Evolutionary conservation across 2,888 invertebrate genomes (phyloP), one percentile per base, ranked within the genome.

Genomic region (Pollenia griseotomentosa): DNA sequence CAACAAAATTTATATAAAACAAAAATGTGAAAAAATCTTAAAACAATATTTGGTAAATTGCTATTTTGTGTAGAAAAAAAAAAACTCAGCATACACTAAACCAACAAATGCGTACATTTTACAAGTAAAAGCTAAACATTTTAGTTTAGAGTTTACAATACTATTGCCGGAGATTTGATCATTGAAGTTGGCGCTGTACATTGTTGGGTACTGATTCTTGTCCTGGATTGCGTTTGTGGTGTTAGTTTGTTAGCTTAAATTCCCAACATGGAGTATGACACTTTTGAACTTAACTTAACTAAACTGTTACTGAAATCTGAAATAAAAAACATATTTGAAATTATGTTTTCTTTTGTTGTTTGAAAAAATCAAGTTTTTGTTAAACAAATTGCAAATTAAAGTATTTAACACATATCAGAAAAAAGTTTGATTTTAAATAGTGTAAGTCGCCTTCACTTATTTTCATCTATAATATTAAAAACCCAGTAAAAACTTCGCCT

Each of bases 31-130:
- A 51, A 51, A 61, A 46, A 19, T 40, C 16, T 16, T 74, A 3
- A 63, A 66, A 63, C 44, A 68, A 78, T 68, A 57, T 78, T 68
- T 78, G n/a, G 16, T 66, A 77, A 77, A 77, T 51, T 78, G 65
- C 44, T n/a, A 46, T 48, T 57, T 68, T 68, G 55, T 46, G n/a
- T 14, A n/a, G 2, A 3, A n/a, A n/a, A 8, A 55, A 7, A 16
- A 5, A 40, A 11, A 14, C 51, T 48, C 19, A 42, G 12, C 40
- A 63, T 4, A 11, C 10, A 33, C 57, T 16, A 65, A 51, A 51
- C 19, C 42, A 46, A 66, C 55, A 42, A 8, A 63, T 63, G 16
- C 42, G 65, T 73, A 53, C 33, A 57, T 78, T 78, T 68, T 59
- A 55, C n/a, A 63, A 61, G 63, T 59, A 46, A n/a, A 65, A 42